These are phyloP conservation scores for Macaria notata DNA, from an alignment of 2,888 invertebrate species.

Conservation along the genomic window DNA sequence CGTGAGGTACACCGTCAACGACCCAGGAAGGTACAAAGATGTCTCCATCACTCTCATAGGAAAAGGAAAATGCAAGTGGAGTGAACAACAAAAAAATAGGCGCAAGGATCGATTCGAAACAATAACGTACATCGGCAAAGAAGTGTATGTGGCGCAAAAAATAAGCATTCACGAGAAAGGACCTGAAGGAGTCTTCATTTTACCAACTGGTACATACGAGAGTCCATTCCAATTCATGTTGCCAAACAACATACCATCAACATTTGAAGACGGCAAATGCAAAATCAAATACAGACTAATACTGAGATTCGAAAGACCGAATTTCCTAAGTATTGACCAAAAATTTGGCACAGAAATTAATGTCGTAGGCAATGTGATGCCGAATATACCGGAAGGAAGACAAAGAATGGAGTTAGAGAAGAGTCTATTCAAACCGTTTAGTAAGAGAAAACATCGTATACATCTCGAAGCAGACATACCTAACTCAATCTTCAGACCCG, in stretches of 20 bases:
- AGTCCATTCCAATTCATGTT: slow-evolving; percentile 33
- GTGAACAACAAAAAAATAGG: slow-evolving; percentile 7
- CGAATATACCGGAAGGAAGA: slow-evolving; percentile 21
- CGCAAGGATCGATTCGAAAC: background rate
- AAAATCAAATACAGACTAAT: slow-evolving; percentile 34
- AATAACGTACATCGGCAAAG: slow-evolving; percentile 27
- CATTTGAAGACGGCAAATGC: slow-evolving; percentile 28
- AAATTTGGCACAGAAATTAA: slow-evolving; percentile 28
- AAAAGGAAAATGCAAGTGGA: slow-evolving; percentile 36
- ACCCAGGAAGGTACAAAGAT: slow-evolving; percentile 32
- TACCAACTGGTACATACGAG: slow-evolving; percentile 26
- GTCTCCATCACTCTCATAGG: slow-evolving; percentile 37
- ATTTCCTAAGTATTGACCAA: slow-evolving; percentile 30
- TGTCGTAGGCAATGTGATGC: slow-evolving; percentile 30
- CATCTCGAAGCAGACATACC: slow-evolving; percentile 27
- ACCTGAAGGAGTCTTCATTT: slow-evolving; percentile 5
- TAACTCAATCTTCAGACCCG: slow-evolving; percentile 27
- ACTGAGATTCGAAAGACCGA: slow-evolving; percentile 31
- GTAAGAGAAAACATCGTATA: slow-evolving; percentile 28
- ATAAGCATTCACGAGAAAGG: slow-evolving; percentile 27
- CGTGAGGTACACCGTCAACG: slow-evolving; percentile 38
- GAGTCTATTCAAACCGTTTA: slow-evolving; percentile 32
- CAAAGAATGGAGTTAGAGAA: slow-evolving; percentile 32
- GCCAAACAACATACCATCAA: slow-evolving; percentile 37
- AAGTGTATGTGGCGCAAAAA: slow-evolving; percentile 29